Evolutionary conservation across 1,140 invertebrate species (phyloP), one percentile per base, ranked within the genome.

Genomic region (Meteorus sp.): DNA sequence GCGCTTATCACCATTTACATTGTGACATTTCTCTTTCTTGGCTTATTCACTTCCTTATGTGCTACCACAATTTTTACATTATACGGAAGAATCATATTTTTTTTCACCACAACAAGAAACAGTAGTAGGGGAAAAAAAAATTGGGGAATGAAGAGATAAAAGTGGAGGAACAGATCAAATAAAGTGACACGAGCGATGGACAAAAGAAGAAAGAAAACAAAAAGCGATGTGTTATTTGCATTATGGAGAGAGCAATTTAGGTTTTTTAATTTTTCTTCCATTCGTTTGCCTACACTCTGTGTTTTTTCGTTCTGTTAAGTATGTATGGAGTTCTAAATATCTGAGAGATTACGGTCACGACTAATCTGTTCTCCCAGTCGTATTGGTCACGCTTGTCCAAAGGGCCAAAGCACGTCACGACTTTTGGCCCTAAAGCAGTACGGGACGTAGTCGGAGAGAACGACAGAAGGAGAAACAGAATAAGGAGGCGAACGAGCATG

Each of bases 71-170:
- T n/a, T n/a, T n/a, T n/a, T n/a, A n/a, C n/a, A n/a, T n/a, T n/a
- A n/a, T n/a, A n/a, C n/a, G n/a, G n/a, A n/a, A n/a, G n/a, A n/a
- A n/a, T n/a, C n/a, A n/a, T n/a, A n/a, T n/a, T n/a, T n/a, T n/a
- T n/a, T n/a, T n/a, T n/a, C n/a, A n/a, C n/a, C n/a, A n/a, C n/a
- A n/a, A n/a, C n/a, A n/a, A n/a, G n/a, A n/a, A n/a, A n/a, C 8
- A 31, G 25, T 51, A 17, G 9, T 9, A 9, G 27, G 4, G 27
- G 20, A 20, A 45, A 31, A 33, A 11, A 27, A 19, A 50, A 7
- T n/a, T 55, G 63, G n/a, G n/a, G 65, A 63, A 62, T 43, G 55
- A 45, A 37, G 61, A 43, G 5, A 50, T 6, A 9, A 44, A 39
- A 44, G 35, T 35, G 31, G n/a, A n/a, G n/a, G n/a, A n/a, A n/a